Evolutionary conservation across 1,140 invertebrate genomes (phyloP).

Genomic region (Euschistus heros): DNA sequence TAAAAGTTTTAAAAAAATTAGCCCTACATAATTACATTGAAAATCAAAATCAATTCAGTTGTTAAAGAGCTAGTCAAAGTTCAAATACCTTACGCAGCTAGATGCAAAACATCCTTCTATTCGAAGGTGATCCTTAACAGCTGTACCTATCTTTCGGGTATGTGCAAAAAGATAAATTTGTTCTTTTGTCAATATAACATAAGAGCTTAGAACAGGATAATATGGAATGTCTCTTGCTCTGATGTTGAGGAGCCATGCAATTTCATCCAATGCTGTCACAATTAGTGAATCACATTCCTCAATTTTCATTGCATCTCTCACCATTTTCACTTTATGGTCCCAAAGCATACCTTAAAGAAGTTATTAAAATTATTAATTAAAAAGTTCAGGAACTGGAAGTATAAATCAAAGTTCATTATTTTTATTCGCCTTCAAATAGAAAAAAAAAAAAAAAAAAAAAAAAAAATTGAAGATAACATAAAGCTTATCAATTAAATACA

Average conservation of each 20-base stretch:
- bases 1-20: no score
- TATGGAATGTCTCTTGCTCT: slow-evolving; percentile 80
- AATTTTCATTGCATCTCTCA: slow-evolving; percentile 53
- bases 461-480: no score
- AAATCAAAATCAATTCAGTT: no score
- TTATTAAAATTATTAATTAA: not conserved
- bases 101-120: slow-evolving; percentile 48
- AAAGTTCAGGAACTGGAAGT: not conserved
- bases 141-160: slow-evolving; percentile 43
- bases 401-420: not conserved
- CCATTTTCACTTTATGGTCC: slow-evolving; percentile 57
- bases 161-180: slow-evolving; percentile 52
- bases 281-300: slow-evolving; percentile 64
- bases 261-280: slow-evolving; percentile 81
- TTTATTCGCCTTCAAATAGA: not conserved
- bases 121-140: slow-evolving; percentile 43
- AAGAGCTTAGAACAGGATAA: slow-evolving; percentile 74
- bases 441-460: not conserved
- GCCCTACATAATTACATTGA: no score
- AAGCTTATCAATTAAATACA: no score
- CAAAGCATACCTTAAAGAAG: slow-evolving; percentile 47
- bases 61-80: no score
- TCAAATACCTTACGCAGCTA: slow-evolving; percentile 51
- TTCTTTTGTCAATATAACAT: slow-evolving; percentile 55
- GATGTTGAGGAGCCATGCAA: slow-evolving; percentile 92